phyloP scores from a whole-genome alignment of 2,113 vertebrate genomes.

The Mungos mungo region DNA sequence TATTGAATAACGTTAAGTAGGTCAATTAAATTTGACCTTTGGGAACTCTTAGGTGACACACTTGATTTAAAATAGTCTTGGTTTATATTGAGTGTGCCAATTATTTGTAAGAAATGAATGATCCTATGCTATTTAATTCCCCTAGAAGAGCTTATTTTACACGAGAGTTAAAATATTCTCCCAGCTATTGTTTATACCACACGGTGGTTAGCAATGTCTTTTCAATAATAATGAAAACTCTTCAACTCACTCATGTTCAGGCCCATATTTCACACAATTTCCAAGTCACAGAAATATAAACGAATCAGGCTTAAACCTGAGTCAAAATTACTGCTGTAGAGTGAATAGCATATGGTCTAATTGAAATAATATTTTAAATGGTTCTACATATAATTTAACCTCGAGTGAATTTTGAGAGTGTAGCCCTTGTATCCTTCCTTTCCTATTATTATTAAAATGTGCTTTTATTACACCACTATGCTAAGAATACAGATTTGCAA shows the following conservation, averaged over 20 bases:
- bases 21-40: constrained; percentile 12
- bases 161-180: not conserved
- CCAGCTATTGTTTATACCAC: not conserved
- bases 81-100: not conserved
- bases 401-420: not conserved
- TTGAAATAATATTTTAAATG: constrained; percentile 39
- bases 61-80: not conserved
- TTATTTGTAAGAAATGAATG: constrained; percentile 17
- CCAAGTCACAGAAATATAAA: constrained; percentile 16
- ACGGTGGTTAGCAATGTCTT: not conserved
- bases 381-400: not conserved
- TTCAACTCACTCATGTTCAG: not conserved
- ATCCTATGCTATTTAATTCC: not conserved
- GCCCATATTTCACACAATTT: not conserved
- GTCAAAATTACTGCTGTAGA: not conserved
- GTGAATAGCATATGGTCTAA: not conserved
- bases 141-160: not conserved
- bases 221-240: constrained; percentile 14
- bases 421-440: not conserved
- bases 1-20: constrained; percentile 46
- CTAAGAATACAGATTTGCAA: not conserved
- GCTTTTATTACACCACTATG: not conserved
- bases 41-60: not conserved
- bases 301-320: constrained; percentile 27
- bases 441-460: not conserved